Percentiles rank a stretch among this genome's conserved stretches.
Evolutionary conservation across 2,113 vertebrate genomes (phyloP).

Genomic region (Dipodomys merriami): DNA sequence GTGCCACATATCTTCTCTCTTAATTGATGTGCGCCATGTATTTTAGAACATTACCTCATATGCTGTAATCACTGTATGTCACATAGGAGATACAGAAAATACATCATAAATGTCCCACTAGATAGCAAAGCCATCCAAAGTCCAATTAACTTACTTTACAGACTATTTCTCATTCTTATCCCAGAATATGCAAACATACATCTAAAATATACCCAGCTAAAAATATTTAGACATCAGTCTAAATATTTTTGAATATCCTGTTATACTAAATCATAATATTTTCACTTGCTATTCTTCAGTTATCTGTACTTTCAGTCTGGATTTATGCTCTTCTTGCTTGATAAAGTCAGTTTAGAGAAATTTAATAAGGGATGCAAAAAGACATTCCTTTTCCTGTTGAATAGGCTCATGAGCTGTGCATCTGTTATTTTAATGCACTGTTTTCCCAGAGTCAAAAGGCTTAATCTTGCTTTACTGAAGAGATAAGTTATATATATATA

Average conservation of each 20-base stretch:
- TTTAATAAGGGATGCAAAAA: not conserved
- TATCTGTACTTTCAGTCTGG: slow-evolving; percentile 37
- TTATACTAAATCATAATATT: slow-evolving; percentile 27
- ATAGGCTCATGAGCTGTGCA: not conserved
- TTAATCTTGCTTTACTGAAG: not conserved
- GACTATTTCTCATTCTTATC: slow-evolving; percentile 76
- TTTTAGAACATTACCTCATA: slow-evolving; percentile 85
- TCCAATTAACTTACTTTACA: slow-evolving; percentile 78
- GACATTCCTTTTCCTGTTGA: not conserved
- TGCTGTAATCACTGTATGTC: slow-evolving; percentile 79
- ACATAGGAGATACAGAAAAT: slow-evolving; percentile 79
- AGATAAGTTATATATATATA: not conserved
- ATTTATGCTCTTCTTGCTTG: slow-evolving; percentile 31
- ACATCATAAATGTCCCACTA: slow-evolving; percentile 76
- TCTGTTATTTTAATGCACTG: not conserved
- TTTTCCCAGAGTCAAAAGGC: slow-evolving; percentile 13
- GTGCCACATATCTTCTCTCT: slow-evolving; percentile 77
- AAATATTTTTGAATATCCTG: slow-evolving; percentile 48
- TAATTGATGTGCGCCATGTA: slow-evolving; percentile 77
- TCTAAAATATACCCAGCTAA: too few species aligned
- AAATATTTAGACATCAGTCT: slow-evolving; percentile 31
- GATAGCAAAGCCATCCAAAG: slow-evolving; percentile 71
- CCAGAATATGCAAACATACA: slow-evolving; percentile 61
- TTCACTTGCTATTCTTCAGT: slow-evolving; percentile 46
- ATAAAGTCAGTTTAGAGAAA: slow-evolving; percentile 22